These are phyloP conservation scores for Boulengeromyrus knoepffleri DNA, from an alignment of 2,113 vertebrate genomes.

Conservation along the genomic window DNA sequence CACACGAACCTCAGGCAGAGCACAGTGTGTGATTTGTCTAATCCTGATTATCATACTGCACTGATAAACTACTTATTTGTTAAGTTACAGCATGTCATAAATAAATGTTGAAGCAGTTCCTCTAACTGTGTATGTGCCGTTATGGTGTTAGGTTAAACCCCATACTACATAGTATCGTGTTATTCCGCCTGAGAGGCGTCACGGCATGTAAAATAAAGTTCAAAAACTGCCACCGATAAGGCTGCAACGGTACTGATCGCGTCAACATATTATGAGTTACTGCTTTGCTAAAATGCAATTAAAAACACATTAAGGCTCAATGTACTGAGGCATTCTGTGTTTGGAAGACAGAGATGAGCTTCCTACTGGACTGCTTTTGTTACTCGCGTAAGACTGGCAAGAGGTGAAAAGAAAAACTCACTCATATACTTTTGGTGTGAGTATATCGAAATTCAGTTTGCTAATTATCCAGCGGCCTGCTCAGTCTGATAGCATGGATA, in stretches of 20 bases:
- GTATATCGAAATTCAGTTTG: background rate
- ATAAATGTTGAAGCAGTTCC: background rate
- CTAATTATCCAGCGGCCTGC: background rate
- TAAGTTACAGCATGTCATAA: background rate
- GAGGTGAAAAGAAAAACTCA: background rate
- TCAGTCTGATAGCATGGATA: background rate
- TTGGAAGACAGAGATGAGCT: background rate
- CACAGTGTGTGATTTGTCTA: background rate
- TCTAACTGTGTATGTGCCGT: background rate
- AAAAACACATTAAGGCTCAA: background rate
- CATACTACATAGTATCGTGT: background rate
- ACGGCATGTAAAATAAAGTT: background rate
- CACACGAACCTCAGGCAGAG: background rate
- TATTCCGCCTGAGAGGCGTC: background rate
- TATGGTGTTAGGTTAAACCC: background rate
- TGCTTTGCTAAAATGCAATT: background rate
- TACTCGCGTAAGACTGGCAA: background rate
- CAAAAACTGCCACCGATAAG: background rate
- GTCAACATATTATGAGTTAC: background rate
- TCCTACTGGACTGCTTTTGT: background rate
- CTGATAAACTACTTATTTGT: background rate
- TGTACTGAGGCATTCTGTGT: background rate
- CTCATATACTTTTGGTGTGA: background rate
- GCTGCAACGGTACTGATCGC: background rate
- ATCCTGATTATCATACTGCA: background rate